Base-by-base conservation (phyloP, 37 sponge, comb jelly and placozoan species). In the Tethya wilhelma region DNA sequence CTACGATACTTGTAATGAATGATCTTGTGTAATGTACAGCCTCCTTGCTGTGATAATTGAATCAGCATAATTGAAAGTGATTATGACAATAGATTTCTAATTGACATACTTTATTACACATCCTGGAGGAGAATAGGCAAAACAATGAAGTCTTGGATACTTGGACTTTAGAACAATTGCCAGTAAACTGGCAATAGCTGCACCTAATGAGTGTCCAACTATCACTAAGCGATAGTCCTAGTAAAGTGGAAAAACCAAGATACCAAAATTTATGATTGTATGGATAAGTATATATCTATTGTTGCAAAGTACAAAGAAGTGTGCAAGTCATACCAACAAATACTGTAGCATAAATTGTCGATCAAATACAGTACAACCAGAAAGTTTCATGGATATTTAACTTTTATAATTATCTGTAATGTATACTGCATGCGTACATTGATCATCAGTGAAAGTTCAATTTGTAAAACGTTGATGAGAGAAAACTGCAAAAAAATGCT, bases 111-210 rank as follows among this genome's bases (percentile, higher is more conserved):
- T 82, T 25, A 75, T 71, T 53, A 56, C 34, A 75, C 77, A 67
- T 45, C 84, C 84, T 73, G 68, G 87, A 39, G 92, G 92, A 25
- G 83, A 56, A 69, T 71, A 91, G n/a, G 87, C 92, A 86, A 66
- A 91, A 40, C 92, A 91, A 43, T 91, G 87, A 17, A 91, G 74
- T 14, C 20, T 86, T 23, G 46, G 69, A 59, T 86, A 83, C n/a
- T 56, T 30, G 1, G 67, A 56, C 56, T 82, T 82, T n/a, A 91
- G 53, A 9, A 82, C 38, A 17, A 91, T 79, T n/a, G 87, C 78
- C 64, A 91, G 59, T 33, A 91, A 65, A 65, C 64, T 72, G 22
- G 87, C 92, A 42, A 40, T 62, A 11, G 80, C 87, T 40, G 92
- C 92, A 49, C 92, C 92, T 20, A 79, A 44, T 23, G 87, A 86